Evolutionary conservation across 1,140 invertebrate species (phyloP).

Genomic region (Nixonia krombeini): DNA sequence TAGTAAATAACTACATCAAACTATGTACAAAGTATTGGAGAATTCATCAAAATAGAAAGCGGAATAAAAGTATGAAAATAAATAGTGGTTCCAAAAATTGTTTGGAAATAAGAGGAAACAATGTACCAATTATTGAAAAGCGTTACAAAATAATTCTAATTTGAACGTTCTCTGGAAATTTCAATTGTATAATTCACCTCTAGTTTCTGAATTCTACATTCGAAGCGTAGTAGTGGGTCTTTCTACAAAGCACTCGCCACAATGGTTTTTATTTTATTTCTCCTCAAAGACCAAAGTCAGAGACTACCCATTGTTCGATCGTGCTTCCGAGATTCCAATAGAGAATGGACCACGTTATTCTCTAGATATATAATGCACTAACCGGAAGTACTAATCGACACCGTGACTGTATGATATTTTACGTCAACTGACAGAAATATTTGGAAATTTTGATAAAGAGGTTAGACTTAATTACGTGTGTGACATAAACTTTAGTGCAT

Average conservation of each 20-base stretch:
- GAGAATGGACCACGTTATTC: conserved; percentile 16
- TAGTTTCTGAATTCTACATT: conserved; percentile 11
- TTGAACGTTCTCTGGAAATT: conserved; percentile 34
- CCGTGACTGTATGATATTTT: conserved; percentile 15
- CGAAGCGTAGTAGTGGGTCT: conserved; percentile 30
- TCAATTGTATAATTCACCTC: conserved; percentile 30
- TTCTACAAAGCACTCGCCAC: conserved; percentile 30
- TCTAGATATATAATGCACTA: conserved; percentile 11
- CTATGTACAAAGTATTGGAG: too few relatives aligned
- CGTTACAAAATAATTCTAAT: too few relatives aligned
- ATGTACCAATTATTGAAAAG: too few relatives aligned
- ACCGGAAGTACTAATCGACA: conserved; percentile 28
- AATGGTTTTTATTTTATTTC: conserved; percentile 45
- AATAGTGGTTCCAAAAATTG: not conserved
- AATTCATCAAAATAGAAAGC: too few relatives aligned
- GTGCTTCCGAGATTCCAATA: conserved; percentile 29
- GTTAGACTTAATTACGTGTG: too few relatives aligned
- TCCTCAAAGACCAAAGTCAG: conserved; percentile 19
- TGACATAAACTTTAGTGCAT: too few relatives aligned
- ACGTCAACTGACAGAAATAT: too few relatives aligned
- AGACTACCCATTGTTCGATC: conserved; percentile 37
- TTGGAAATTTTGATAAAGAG: too few relatives aligned
- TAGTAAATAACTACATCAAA: too few relatives aligned
- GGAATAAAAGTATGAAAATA: too few relatives aligned
- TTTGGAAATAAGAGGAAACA: too few relatives aligned